A percentile compares a stretch with the other conserved stretches of the same genome.
Evolutionary conservation across 2,113 vertebrate species (phyloP).

Genomic region (Thymallus thymallus): DNA sequence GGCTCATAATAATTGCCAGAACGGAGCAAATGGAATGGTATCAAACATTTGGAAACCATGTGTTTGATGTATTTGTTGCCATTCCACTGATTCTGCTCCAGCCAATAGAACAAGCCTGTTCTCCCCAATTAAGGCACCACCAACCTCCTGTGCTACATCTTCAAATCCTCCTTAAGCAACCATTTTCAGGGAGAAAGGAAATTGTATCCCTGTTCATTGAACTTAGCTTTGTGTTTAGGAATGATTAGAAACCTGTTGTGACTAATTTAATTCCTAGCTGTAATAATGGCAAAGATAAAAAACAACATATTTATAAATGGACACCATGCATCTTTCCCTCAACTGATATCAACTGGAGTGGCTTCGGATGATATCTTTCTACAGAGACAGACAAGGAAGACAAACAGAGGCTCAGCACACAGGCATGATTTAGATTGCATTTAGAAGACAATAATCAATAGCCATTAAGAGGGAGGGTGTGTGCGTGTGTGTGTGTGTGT

Average conservation of each 20-base stretch:
- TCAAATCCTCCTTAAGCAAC: background rate
- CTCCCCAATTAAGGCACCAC: too few species aligned
- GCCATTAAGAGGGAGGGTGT: background rate
- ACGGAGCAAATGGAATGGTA: too few species aligned
- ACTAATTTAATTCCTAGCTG: background rate
- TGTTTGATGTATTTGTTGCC: too few species aligned
- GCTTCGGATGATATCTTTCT: background rate
- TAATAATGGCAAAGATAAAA: too few species aligned
- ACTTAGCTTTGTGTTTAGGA: background rate
- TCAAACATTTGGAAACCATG: too few species aligned
- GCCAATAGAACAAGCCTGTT: too few species aligned
- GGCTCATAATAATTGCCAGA: too few species aligned
- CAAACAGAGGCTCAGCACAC: background rate
- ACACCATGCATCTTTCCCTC: background rate
- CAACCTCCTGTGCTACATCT: too few species aligned
- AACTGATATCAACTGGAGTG: slow-evolving; percentile 2
- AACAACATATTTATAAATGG: background rate
- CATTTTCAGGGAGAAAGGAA: background rate
- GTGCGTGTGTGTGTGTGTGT: background rate
- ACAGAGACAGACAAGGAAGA: too few species aligned
- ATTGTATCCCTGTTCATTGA: background rate
- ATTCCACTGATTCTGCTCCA: too few species aligned
- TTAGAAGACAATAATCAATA: background rate
- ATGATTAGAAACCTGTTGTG: background rate
- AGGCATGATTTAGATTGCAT: slow-evolving; percentile 1